These are phyloP conservation scores for Aromia moschata DNA, from an alignment of 2,888 invertebrate genomes.

Conservation along the genomic window DNA sequence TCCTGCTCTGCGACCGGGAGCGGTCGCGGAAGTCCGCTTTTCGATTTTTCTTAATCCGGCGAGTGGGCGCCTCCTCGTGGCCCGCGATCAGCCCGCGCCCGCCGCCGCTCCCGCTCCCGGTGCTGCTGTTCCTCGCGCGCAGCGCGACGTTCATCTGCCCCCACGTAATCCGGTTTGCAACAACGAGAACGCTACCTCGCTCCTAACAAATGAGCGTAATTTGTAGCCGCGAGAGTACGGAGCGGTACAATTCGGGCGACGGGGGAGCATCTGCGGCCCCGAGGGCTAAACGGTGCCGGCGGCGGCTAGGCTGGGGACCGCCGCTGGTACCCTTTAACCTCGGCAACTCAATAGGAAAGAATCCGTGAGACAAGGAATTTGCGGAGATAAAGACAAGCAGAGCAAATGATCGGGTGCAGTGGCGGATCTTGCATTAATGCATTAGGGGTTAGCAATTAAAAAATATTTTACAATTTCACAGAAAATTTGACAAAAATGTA, in stretches of 20 bases:
- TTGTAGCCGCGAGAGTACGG: slow-evolving; percentile 44
- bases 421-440: too few species aligned
- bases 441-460: too few species aligned
- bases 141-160: too few species aligned
- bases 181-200: slow-evolving; percentile 21
- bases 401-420: too few species aligned
- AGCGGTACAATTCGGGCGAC: slow-evolving; percentile 35
- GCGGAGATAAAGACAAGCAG: too few species aligned
- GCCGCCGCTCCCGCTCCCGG: background rate
- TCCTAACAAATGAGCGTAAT: slow-evolving; percentile 46
- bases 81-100: too few species aligned
- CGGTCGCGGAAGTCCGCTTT: background rate
- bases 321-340: too few species aligned
- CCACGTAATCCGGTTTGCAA: slow-evolving; percentile 36
- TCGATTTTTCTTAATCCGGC: slow-evolving; percentile 13
- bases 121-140: background rate
- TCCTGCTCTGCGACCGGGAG: background rate
- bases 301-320: background rate
- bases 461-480: too few species aligned
- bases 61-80: too few species aligned
- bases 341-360: too few species aligned
- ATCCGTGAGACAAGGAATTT: too few species aligned
- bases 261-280: slow-evolving; percentile 48
- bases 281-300: slow-evolving; percentile 29
- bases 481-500: too few species aligned